Conservation (phyloP, 30 jellyfish, hydroid and myxozoan species). For the Nemopilema nomurai region DNA sequence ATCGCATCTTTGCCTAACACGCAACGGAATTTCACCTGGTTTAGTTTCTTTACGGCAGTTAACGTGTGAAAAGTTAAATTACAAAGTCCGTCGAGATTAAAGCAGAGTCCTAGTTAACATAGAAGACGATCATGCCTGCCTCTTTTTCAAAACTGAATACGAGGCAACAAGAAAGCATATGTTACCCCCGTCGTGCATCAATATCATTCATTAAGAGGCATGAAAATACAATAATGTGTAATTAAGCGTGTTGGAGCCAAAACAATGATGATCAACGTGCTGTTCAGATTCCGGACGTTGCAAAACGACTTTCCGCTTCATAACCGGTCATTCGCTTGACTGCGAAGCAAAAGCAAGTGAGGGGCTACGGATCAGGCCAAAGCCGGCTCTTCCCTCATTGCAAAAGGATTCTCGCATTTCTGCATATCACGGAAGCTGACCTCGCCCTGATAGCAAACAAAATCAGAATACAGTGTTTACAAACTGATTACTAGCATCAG, state of each 20-base stretch:
- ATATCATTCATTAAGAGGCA: background rate
- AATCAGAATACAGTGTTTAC: too few species aligned
- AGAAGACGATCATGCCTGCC: too few species aligned
- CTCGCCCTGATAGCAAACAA: background rate
- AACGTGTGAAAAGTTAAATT: too few species aligned
- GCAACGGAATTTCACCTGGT: too few species aligned
- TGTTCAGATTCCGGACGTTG: constrained; percentile 17
- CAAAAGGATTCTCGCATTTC: background rate
- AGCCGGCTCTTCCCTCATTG: background rate
- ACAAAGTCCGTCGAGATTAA: too few species aligned
- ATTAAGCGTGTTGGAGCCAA: constrained; percentile 12
- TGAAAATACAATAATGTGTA: background rate
- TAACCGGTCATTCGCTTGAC: constrained; percentile 50
- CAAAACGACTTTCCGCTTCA: constrained; percentile 21
- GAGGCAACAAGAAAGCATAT: background rate
- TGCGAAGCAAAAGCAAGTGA: background rate
- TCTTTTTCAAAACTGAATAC: background rate
- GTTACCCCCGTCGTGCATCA: constrained; percentile 12
- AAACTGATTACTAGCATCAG: too few species aligned
- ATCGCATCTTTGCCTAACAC: too few species aligned
- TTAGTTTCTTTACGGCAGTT: too few species aligned
- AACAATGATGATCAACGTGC: background rate
- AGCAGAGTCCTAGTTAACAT: too few species aligned
- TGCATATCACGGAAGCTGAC: background rate
- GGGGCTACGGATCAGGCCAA: background rate